These are phyloP conservation scores for Pseudococcus longispinus DNA, from an alignment of 2,888 invertebrate species.

Conservation along the genomic window DNA sequence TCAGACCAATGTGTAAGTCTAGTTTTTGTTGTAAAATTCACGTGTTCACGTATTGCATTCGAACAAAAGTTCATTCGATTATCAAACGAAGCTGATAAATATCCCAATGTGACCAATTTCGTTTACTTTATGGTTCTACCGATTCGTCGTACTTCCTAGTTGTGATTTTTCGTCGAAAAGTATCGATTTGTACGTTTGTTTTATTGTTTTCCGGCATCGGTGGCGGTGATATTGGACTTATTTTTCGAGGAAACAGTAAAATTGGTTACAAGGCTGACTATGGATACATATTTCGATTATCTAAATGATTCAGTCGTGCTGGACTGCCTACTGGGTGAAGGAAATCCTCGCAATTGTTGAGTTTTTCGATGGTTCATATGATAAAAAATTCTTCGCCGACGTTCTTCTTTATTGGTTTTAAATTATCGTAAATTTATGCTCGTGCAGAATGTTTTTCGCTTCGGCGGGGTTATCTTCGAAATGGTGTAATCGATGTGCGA, in stretches of 20 bases:
- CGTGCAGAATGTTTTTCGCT: background rate
- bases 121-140: background rate
- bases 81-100: background rate
- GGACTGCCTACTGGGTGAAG: background rate
- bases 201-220: background rate
- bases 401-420: background rate
- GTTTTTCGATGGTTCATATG: background rate
- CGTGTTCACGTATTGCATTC: background rate
- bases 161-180: background rate
- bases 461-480: background rate
- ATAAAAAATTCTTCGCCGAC: background rate
- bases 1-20: background rate
- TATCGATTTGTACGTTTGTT: background rate
- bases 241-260: background rate
- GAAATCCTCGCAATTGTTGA: background rate
- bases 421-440: background rate
- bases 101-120: background rate
- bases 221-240: background rate
- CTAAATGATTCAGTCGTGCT: background rate
- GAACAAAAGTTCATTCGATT: background rate
- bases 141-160: background rate
- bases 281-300: background rate
- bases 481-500: background rate
- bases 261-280: background rate
- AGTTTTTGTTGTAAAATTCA: background rate